These are phyloP conservation scores for Prionailurus viverrinus DNA, from an alignment of 2,113 vertebrate genomes.

Conservation along the genomic window DNA sequence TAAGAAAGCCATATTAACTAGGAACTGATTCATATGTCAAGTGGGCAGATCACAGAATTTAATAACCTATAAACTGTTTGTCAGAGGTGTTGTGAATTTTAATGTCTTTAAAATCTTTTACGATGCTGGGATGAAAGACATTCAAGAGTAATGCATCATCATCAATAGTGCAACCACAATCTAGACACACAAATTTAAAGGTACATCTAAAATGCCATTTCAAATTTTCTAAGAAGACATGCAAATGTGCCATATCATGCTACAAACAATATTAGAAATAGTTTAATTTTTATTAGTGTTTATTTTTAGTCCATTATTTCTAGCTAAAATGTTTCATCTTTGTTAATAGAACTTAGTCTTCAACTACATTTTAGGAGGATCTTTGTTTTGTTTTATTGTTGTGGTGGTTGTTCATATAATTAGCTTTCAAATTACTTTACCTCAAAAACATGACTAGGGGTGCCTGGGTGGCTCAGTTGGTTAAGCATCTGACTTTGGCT, in stretches of 20 bases:
- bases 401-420: slow-evolving; percentile 5
- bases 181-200: slow-evolving; percentile 10
- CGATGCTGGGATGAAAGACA: slow-evolving; percentile 45
- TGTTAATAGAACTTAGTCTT: slow-evolving; percentile 28
- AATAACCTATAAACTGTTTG: slow-evolving; percentile 59
- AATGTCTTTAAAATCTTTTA: slow-evolving; percentile 51
- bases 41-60: slow-evolving; percentile 63
- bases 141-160: slow-evolving; percentile 1
- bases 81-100: slow-evolving; percentile 63
- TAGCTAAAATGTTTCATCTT: not conserved
- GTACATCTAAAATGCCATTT: slow-evolving; percentile 19
- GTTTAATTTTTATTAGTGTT: slow-evolving; percentile 29
- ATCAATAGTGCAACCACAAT: not conserved
- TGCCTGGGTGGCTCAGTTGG: too few relatives aligned
- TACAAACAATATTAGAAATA: slow-evolving; percentile 32
- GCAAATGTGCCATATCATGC: not conserved
- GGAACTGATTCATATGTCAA: slow-evolving; percentile 57
- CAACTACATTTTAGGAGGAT: slow-evolving; percentile 19
- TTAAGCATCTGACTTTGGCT: too few relatives aligned
- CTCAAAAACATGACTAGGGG: not conserved
- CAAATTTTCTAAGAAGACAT: slow-evolving; percentile 17
- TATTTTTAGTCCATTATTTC: slow-evolving; percentile 31
- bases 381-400: slow-evolving; percentile 47
- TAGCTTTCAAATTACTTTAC: slow-evolving; percentile 30
- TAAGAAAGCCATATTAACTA: slow-evolving; percentile 27